phyloP scores from a whole-genome alignment of 2,113 vertebrate genomes.

The Herpetotheres cachinnans region DNA sequence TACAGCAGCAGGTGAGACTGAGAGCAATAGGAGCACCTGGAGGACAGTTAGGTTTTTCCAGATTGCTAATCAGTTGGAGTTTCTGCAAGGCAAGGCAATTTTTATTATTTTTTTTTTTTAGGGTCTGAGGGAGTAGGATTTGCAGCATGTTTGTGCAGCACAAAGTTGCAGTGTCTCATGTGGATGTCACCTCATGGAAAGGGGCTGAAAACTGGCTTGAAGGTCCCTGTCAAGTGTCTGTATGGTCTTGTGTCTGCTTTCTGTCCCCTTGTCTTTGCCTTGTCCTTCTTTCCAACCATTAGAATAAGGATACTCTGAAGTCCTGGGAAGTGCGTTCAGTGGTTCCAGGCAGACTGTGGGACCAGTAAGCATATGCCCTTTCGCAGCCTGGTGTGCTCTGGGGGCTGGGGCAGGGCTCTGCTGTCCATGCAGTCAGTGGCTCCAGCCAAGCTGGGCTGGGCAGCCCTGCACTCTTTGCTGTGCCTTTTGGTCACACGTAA shows the following conservation, averaged over 20 bases:
- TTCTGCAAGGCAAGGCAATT: not conserved
- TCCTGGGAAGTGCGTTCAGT: not conserved
- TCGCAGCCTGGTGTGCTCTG: not conserved
- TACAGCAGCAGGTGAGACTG: not conserved
- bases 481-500: accelerated
- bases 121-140: not conserved
- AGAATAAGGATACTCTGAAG: not conserved
- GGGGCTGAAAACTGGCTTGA: not conserved
- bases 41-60: not conserved
- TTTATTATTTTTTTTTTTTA: not conserved
- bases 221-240: not conserved
- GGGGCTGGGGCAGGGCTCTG: not conserved
- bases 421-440: not conserved
- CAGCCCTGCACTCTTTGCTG: accelerated
- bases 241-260: not conserved
- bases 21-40: not conserved
- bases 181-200: not conserved
- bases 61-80: accelerated
- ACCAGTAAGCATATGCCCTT: not conserved
- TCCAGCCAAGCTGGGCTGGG: not conserved
- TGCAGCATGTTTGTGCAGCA: not conserved
- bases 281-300: not conserved
- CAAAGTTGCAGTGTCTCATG: not conserved
- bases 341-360: not conserved
- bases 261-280: not conserved